Base-by-base conservation (phyloP, 1,140 invertebrate genomes). In the Cotesia vestalis region DNA sequence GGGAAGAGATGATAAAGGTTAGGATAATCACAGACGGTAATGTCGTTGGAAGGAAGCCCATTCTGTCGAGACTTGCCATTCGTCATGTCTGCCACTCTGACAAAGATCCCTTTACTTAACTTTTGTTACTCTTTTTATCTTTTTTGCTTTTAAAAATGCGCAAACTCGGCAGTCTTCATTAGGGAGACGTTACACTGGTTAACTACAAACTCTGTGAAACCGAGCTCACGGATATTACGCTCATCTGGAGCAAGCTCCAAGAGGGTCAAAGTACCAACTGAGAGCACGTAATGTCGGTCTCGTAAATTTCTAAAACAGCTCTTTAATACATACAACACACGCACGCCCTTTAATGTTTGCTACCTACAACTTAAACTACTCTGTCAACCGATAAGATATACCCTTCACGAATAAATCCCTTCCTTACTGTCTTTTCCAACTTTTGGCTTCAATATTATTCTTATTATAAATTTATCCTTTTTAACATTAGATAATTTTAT, bases 11-110 rank as follows among this genome's bases (percentile, higher is more conserved):
- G 40, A 46, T 46, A 72, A 69, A 63, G 66, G 51, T 17, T 34
- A 27, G 60, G 20, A 67, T 66, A 75, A 72, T 70, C 46, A 20
- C 51, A 20, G 59, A 53, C 66, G 69, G 38, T 71, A 76, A 72
- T 72, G 70, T 63, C 55, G 69, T 63, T 76, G 75, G 75, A 74
- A 68, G 55, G 38, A 40, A 71, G 75, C 75, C 71, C 75, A 76
- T 38, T 46, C 40, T 20, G n/a, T 55, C 59, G 40, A 60, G 38
- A 73, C 40, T 72, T 38, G 40, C 62, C 53, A 72, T 76, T 72
- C 67, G 57, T 74, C 66, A 72, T 27, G 59, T 53, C 52, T 63
- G 60, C 14, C 4, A 4, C 12, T 51, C 27, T 36, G 36, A 63
- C 55, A 69, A 35, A 59, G 53, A 53, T 57, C 64, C 69, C 60